Evolutionary conservation across 1,140 invertebrate species (phyloP).

Genomic region (Ladona fulva): DNA sequence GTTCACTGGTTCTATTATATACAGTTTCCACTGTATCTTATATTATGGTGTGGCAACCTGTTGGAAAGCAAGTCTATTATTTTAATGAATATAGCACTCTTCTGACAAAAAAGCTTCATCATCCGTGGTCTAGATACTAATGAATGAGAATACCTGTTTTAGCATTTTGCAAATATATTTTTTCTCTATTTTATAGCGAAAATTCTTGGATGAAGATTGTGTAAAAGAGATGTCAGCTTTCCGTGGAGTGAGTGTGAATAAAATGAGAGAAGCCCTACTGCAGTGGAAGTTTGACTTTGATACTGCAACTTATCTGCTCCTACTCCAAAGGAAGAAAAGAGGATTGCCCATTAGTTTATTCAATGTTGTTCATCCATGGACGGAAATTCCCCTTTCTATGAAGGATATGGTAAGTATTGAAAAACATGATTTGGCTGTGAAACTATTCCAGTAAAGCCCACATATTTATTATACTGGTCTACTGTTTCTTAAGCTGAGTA

Average conservation of each 20-base stretch:
- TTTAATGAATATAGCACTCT: too few relatives aligned
- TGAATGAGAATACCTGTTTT: too few relatives aligned
- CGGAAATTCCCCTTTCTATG: not conserved
- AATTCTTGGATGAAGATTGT: slow-evolving; percentile 53
- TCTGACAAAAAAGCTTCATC: too few relatives aligned
- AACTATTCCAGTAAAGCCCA: too few relatives aligned
- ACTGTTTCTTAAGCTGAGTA: not conserved
- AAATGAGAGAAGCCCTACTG: slow-evolving; percentile 40
- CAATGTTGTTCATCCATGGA: not conserved
- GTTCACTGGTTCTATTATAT: too few relatives aligned
- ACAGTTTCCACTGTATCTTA: too few relatives aligned
- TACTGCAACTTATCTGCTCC: slow-evolving; percentile 67
- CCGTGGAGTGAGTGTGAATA: slow-evolving; percentile 20
- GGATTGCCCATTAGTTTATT: slow-evolving; percentile 34
- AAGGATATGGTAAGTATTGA: not conserved
- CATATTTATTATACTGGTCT: not conserved
- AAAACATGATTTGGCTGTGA: not conserved
- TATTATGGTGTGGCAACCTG: too few relatives aligned
- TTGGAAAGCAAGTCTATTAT: too few relatives aligned
- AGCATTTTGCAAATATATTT: too few relatives aligned
- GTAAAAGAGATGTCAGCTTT: slow-evolving; percentile 50
- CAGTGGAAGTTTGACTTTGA: slow-evolving; percentile 64
- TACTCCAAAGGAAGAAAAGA: slow-evolving; percentile 54
- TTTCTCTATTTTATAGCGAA: slow-evolving; percentile 25
- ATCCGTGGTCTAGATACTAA: too few relatives aligned